A percentile compares a stretch with the other conserved stretches of the same genome.
phyloP scores from a whole-genome alignment of 2,113 vertebrate species.

The Barbus barbus region DNA sequence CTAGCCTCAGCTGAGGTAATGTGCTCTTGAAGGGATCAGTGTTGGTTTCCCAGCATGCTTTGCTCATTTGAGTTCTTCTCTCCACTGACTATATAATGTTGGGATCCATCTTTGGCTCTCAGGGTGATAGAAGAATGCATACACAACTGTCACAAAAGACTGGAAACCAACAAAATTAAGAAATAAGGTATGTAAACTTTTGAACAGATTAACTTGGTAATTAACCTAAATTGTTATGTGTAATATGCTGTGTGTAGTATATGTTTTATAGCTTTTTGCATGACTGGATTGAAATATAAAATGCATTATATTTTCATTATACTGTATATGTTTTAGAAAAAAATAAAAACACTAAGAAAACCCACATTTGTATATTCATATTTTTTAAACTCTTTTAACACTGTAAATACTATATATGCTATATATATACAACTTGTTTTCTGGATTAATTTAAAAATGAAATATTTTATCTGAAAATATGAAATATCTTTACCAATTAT shows the following conservation, averaged over 20 bases:
- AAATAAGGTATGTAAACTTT: background rate
- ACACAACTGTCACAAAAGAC: background rate
- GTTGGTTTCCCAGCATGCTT: background rate
- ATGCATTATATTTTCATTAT: background rate
- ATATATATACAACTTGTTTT: background rate
- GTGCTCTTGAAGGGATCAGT: slow-evolving; percentile 17
- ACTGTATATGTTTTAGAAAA: background rate
- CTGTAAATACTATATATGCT: background rate
- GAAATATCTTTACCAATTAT: background rate
- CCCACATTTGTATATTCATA: no score
- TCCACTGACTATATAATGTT: background rate
- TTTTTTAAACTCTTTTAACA: background rate
- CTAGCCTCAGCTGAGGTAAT: slow-evolving; percentile 30
- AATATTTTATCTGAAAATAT: background rate
- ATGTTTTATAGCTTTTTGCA: background rate
- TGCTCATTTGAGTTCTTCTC: background rate
- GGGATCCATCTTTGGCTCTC: background rate
- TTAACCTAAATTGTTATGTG: background rate
- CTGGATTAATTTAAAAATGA: background rate
- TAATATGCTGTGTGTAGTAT: background rate
- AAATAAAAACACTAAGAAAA: background rate
- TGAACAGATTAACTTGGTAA: background rate
- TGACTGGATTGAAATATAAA: background rate
- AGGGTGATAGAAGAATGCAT: background rate
- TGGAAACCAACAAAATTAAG: background rate